A percentile compares a stretch with the other conserved stretches of the same genome.
phyloP scores from a whole-genome alignment of 2,888 invertebrate species.

The Thecocarcelia acutangulata region DNA sequence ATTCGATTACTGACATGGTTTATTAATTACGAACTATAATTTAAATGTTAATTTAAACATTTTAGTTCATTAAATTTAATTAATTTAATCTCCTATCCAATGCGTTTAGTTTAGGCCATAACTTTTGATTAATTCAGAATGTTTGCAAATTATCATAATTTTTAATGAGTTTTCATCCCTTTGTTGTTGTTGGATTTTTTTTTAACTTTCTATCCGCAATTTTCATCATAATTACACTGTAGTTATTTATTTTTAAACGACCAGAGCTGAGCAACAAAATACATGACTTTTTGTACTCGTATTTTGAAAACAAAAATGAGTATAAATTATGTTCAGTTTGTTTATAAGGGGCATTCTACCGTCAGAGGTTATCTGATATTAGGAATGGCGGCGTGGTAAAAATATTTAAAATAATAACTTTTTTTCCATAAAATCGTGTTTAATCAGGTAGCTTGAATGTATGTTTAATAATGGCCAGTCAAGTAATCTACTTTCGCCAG shows the following conservation, averaged over 20 bases:
- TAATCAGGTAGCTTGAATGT: too few species aligned
- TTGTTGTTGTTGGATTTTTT: constrained; percentile 33
- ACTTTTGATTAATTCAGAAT: constrained; percentile 62
- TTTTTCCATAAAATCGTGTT: too few species aligned
- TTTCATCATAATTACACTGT: constrained; percentile 58
- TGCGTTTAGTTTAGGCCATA: constrained; percentile 43
- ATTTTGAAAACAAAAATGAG: too few species aligned
- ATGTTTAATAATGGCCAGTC: too few species aligned
- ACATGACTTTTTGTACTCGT: too few species aligned
- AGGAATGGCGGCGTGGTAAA: too few species aligned
- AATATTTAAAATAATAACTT: too few species aligned
- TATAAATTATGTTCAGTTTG: too few species aligned
- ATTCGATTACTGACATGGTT: constrained; percentile 16
- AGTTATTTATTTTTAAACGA: constrained; percentile 62
- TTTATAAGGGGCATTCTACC: too few species aligned
- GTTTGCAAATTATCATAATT: constrained; percentile 56
- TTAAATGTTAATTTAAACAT: constrained; percentile 33
- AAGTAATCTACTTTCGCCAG: too few species aligned
- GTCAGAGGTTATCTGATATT: too few species aligned
- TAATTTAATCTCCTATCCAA: constrained; percentile 46
- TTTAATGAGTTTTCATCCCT: constrained; percentile 32
- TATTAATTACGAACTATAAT: not conserved
- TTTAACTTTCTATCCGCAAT: constrained; percentile 53
- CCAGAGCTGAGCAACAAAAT: not conserved
- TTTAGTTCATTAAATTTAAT: constrained; percentile 55